Conservation (phyloP, 2,797 vertebrate species). For the Tokudaia muenninki region DNA sequence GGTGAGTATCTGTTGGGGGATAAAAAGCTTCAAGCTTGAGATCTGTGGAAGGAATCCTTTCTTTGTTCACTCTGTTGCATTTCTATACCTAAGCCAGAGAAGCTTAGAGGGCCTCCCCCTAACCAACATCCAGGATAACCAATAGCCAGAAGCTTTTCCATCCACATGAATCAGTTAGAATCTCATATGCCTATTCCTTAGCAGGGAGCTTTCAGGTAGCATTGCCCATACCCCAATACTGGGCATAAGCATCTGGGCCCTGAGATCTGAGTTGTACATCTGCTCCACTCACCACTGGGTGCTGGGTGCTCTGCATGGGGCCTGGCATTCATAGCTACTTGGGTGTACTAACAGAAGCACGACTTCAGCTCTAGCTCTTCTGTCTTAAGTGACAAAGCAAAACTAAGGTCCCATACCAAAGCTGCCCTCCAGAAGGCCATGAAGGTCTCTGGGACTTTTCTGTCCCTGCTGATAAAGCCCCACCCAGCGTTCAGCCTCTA, state of each 20-base stretch:
- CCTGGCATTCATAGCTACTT: background rate
- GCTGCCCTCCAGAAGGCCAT: background rate
- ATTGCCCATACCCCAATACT: background rate
- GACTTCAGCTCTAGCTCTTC: background rate
- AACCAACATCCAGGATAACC: background rate
- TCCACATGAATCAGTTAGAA: background rate
- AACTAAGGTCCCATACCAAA: background rate
- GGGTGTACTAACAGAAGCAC: background rate
- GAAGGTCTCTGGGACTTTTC: background rate
- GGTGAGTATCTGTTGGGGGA: constrained; percentile 36
- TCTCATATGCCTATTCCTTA: background rate
- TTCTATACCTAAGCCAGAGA: constrained; percentile 13
- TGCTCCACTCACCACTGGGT: background rate
- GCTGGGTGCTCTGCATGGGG: background rate
- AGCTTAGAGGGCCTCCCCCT: background rate
- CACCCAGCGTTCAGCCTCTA: background rate
- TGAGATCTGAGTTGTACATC: background rate
- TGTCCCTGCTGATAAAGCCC: background rate
- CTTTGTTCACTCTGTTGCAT: background rate
- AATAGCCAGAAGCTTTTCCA: background rate
- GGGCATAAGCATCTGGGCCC: background rate
- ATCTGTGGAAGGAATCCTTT: background rate
- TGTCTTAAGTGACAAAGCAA: constrained; percentile 22
- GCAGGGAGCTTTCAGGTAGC: background rate
- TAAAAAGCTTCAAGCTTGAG: constrained; percentile 41